These are phyloP conservation scores for Sebastes hubbsi DNA, from an alignment of 2,797 vertebrate genomes.

Conservation along the genomic window DNA sequence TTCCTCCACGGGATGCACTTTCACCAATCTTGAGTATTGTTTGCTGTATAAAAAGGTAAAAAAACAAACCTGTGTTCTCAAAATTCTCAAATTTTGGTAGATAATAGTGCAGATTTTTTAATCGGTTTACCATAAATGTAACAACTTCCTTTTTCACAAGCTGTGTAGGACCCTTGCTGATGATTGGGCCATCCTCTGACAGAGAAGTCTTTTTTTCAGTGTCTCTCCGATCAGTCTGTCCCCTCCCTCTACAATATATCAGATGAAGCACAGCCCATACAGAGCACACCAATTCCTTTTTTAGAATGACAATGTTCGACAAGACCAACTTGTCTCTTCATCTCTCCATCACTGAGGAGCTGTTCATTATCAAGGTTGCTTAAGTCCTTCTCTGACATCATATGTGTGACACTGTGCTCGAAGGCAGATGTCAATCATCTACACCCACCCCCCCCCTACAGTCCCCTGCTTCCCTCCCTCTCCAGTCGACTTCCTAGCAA, in stretches of 20 bases:
- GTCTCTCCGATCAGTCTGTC: neutral
- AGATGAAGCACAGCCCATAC: no score
- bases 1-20: neutral
- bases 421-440: slow-evolving; percentile 33
- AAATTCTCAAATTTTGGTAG: neutral
- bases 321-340: neutral
- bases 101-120: neutral
- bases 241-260: neutral
- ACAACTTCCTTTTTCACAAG: neutral
- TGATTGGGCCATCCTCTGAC: neutral
- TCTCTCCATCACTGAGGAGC: neutral
- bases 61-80: neutral
- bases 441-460: neutral
- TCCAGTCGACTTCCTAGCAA: slow-evolving; percentile 60
- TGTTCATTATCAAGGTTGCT: neutral
- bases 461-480: neutral
- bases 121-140: neutral
- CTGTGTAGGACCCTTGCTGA: neutral
- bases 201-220: neutral
- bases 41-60: no score
- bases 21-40: neutral
- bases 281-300: neutral
- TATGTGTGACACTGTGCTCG: neutral
- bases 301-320: neutral
- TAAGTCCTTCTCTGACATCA: slow-evolving; percentile 14